Evolutionary conservation across 2,113 vertebrate species (phyloP).

Genomic region (Ctenomys sociabilis): DNA sequence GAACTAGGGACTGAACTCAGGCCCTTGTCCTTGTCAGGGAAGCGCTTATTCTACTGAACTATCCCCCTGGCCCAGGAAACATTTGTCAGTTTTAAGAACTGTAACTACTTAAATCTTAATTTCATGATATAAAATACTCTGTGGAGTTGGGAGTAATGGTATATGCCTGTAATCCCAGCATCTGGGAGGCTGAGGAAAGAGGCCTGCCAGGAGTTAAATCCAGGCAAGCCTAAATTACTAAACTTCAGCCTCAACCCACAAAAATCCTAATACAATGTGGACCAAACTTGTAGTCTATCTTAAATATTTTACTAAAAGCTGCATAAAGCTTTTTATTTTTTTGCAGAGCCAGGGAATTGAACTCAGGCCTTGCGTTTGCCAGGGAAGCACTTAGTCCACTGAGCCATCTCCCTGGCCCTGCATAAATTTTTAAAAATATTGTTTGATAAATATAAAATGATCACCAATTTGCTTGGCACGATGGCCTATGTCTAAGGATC

Average conservation of each 20-base stretch:
- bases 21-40: too few species aligned
- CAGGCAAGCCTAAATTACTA: neutral
- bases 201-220: neutral
- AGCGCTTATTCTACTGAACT: too few species aligned
- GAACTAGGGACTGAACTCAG: too few species aligned
- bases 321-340: too few species aligned
- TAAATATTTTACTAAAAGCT: neutral
- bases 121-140: neutral
- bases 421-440: too few species aligned
- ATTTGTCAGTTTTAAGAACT: neutral
- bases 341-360: too few species aligned
- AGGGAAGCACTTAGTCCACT: too few species aligned
- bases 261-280: neutral
- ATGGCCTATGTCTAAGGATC: neutral
- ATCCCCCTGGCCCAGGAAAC: too few species aligned
- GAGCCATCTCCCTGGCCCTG: too few species aligned
- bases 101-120: neutral
- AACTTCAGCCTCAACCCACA: too few species aligned
- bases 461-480: neutral
- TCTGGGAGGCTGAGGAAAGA: neutral
- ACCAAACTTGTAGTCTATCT: neutral
- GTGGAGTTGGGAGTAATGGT: neutral
- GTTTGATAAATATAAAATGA: neutral
- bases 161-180: neutral
- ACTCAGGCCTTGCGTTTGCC: too few species aligned